These are phyloP conservation scores for Drosophila leonis DNA, from an alignment of 2,888 invertebrate genomes.

Conservation along the genomic window DNA sequence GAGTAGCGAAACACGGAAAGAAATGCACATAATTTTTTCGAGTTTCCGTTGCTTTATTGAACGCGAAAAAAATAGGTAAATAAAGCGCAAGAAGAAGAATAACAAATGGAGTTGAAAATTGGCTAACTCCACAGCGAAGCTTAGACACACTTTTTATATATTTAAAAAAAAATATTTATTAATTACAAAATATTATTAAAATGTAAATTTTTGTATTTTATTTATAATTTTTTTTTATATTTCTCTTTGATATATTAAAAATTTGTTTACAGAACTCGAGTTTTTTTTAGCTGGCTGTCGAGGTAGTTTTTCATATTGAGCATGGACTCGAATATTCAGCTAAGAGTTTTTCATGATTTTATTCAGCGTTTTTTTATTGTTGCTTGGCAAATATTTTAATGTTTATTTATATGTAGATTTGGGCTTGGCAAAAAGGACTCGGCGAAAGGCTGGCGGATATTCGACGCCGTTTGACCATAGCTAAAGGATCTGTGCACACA, in stretches of 20 bases:
- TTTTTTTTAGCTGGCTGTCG: neutral
- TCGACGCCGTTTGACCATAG: slow-evolving; percentile 67
- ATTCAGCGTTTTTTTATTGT: slow-evolving; percentile 27
- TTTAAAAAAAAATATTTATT: neutral
- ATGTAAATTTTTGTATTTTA: neutral
- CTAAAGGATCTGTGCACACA: slow-evolving; percentile 42
- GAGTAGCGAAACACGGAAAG: slow-evolving; percentile 45
- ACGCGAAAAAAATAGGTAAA: slow-evolving; percentile 17
- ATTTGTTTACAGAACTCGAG: neutral
- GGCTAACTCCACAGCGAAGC: slow-evolving; percentile 1
- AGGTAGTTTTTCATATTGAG: slow-evolving; percentile 24
- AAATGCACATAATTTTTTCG: slow-evolving; percentile 45
- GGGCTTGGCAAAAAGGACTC: slow-evolving; percentile 62
- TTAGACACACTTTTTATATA: slow-evolving; percentile 23
- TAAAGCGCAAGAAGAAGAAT: slow-evolving; percentile 15
- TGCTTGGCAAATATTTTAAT: slow-evolving; percentile 78
- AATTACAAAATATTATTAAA: neutral
- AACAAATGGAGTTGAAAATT: slow-evolving; percentile 25
- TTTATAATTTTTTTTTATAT: neutral
- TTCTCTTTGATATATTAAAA: neutral
- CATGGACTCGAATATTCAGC: slow-evolving; percentile 19
- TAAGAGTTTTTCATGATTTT: slow-evolving; percentile 31
- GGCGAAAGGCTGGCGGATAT: slow-evolving; percentile 63
- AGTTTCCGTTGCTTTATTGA: slow-evolving; percentile 53
- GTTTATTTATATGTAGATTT: slow-evolving; percentile 83